A percentile compares a stretch with the other conserved stretches of the same genome.
phyloP scores from a whole-genome alignment of 1,140 invertebrate species.

The Heliconius himera region DNA sequence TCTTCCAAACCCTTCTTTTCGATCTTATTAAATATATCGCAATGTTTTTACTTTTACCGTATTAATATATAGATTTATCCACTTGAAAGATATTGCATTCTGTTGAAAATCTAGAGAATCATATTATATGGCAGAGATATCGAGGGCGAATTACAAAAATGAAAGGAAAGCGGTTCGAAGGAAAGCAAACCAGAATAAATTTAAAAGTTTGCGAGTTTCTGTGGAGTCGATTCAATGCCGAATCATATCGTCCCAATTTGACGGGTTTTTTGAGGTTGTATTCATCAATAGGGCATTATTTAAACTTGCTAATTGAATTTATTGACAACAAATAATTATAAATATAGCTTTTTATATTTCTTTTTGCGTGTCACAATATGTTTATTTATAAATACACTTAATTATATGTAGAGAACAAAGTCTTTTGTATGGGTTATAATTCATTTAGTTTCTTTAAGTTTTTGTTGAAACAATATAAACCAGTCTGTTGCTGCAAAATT shows the following conservation, averaged over 20 bases:
- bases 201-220: constrained; percentile 47
- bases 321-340: constrained; percentile 18
- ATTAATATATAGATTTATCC: constrained; percentile 20
- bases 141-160: constrained; percentile 44
- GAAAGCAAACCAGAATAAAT: constrained; percentile 47
- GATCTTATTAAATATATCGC: background rate
- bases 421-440: background rate
- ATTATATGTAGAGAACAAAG: background rate
- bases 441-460: background rate
- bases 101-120: constrained; percentile 28
- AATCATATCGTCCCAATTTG: constrained; percentile 46
- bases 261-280: constrained; percentile 35
- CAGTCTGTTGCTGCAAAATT: constrained; percentile 1
- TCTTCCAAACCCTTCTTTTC: background rate
- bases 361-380: background rate
- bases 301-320: constrained; percentile 39
- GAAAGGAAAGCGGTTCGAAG: constrained; percentile 38
- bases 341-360: background rate
- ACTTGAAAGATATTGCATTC: constrained; percentile 29
- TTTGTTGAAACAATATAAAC: background rate
- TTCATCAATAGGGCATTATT: constrained; percentile 36
- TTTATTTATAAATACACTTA: background rate
- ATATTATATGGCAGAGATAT: constrained; percentile 31
- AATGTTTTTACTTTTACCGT: background rate
- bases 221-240: constrained; percentile 45